Evolutionary conservation across 1,140 invertebrate species (phyloP).

Genomic region (Apis mellifera): DNA sequence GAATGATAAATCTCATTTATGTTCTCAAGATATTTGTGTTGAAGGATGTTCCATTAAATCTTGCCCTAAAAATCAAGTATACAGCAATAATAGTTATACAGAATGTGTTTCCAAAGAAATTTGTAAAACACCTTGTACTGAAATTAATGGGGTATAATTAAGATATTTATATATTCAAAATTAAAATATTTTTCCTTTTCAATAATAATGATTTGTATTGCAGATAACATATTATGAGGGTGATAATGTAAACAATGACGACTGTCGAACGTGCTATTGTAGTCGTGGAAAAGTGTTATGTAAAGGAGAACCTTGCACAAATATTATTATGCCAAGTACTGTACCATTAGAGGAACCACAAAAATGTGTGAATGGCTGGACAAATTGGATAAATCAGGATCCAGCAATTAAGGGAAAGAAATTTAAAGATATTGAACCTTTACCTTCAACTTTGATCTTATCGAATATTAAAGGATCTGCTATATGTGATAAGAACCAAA

Average conservation of each 20-base stretch:
- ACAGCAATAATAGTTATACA: conserved; percentile 85
- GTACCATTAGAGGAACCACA: conserved; percentile 71
- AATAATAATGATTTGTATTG: not conserved
- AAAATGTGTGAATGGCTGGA: conserved; percentile 87
- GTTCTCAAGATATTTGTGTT: conserved; percentile 88
- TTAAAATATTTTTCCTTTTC: no score
- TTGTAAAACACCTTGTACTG: conserved; percentile 88
- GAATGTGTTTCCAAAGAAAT: conserved; percentile 88
- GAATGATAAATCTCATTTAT: conserved; percentile 83
- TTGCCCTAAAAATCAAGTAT: conserved; percentile 87
- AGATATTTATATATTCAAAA: no score
- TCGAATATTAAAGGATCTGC: conserved; percentile 74
- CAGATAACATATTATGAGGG: conserved; percentile 86
- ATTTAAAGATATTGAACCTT: conserved; percentile 84
- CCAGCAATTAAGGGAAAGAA: conserved; percentile 75
- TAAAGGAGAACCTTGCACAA: conserved; percentile 86
- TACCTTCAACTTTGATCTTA: conserved; percentile 79
- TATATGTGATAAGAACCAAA: conserved; percentile 83
- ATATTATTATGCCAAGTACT: conserved; percentile 58
- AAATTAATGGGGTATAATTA: conserved; percentile 83
- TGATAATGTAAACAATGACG: conserved; percentile 87
- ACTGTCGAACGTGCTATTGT: conserved; percentile 90
- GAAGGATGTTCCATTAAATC: conserved; percentile 89
- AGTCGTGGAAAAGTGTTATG: conserved; percentile 86
- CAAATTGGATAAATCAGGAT: conserved; percentile 87